Base-by-base conservation (phyloP, 2,797 vertebrate genomes). In the Perodicticus potto region DNA sequence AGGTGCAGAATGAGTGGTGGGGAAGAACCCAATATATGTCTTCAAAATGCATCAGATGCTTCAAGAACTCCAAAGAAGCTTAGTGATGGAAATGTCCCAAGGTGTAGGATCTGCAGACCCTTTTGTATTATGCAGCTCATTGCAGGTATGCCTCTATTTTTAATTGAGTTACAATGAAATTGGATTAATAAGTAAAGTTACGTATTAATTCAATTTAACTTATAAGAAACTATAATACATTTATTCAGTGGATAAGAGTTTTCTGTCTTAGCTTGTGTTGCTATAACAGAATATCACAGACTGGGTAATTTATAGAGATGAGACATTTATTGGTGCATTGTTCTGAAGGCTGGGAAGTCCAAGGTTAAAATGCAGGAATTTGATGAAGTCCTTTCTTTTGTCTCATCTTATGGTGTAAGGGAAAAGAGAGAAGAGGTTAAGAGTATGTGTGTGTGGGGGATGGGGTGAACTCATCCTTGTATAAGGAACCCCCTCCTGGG, bases 91-190 rank as follows among this genome's bases (percentile, higher is more conserved):
- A 96, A 77, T 59, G 76, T 86, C 22, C 22, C 37, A 34, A 72
- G 34, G 27, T 17, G 13, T 25, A 82, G 34, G 11, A 61, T 89
- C 55, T 93, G 10, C 85, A 82, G 49, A 74, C 5, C 67, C 3
- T 34, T 90, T 63, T 43, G 25, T 72, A 43, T 59, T 86, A 5
- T 74, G 3, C 49, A 32, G 73, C 3, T 85, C 3, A 23, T 13
- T 61, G 53, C 55, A 93, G 27, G 4, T 37, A 32, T 22, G 40
- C 6, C 5, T 94, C 32, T 86, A 9, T 57, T 65, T 85, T 72
- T 89, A 70, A 49, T 19, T 95, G 17, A n/a, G 65, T 92, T 85
- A n/a, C 40, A 96, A 19, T 84, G 72, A 74, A 61, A 20, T 89
- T 70, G 20, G 22, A 43, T 80, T 53, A 67, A 67, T 85, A 93